Percentiles rank a stretch among this genome's conserved stretches.
These are phyloP conservation scores for Nudaria mundana DNA, from an alignment of 2,888 invertebrate genomes.

Conservation along the genomic window DNA sequence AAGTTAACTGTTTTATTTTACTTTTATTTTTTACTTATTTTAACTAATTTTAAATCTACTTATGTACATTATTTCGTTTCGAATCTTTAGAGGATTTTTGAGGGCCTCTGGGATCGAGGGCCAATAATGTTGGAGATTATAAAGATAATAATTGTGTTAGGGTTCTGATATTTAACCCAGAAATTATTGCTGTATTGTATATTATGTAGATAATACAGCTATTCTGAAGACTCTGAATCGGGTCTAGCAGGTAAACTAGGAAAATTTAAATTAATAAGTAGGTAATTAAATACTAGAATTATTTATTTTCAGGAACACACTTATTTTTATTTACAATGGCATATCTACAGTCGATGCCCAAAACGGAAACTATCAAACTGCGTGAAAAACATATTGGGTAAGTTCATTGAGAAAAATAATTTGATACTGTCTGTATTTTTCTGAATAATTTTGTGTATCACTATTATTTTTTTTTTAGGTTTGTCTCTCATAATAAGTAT, in stretches of 20 bases:
- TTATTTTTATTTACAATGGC: slow-evolving; percentile 76
- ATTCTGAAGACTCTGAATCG: too few species aligned
- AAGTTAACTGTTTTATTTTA: slow-evolving; percentile 12
- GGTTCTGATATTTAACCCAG: background rate
- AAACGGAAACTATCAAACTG: slow-evolving; percentile 89
- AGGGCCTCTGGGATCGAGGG: background rate
- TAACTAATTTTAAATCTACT: background rate
- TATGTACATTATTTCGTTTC: background rate
- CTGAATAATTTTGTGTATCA: too few species aligned
- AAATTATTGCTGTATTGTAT: background rate
- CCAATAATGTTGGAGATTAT: background rate
- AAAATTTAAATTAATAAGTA: background rate
- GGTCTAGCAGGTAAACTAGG: too few species aligned
- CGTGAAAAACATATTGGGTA: slow-evolving; percentile 92
- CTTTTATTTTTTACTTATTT: background rate
- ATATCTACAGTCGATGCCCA: slow-evolving; percentile 86
- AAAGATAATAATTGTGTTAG: background rate
- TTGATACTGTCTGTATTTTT: background rate
- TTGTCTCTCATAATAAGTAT: too few species aligned
- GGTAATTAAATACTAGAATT: background rate
- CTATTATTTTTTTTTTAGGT: too few species aligned
- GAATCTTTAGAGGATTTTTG: background rate
- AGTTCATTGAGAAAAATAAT: slow-evolving; percentile 45
- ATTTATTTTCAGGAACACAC: slow-evolving; percentile 39
- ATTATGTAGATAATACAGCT: background rate